A percentile compares a stretch with the other conserved stretches of the same genome.
Evolutionary conservation across 2,888 invertebrate species (phyloP).

Genomic region (Abscondita cerata): DNA sequence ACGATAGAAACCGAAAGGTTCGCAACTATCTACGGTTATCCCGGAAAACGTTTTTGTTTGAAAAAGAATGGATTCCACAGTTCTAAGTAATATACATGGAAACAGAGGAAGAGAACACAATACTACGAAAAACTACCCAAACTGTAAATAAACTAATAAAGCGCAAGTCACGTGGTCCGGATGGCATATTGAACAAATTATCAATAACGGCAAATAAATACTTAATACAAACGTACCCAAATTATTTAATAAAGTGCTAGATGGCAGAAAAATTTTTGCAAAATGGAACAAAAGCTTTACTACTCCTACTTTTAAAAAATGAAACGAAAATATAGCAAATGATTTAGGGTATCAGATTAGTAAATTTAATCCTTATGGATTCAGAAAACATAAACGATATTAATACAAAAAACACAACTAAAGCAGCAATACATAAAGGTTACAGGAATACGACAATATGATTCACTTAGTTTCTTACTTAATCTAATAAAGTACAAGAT

Average conservation of each 20-base stretch:
- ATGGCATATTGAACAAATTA: not conserved
- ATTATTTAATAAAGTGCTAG: not conserved
- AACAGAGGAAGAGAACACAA: not conserved
- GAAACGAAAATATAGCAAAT: not conserved
- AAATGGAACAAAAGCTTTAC: not conserved
- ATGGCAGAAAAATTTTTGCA: not conserved
- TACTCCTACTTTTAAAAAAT: not conserved
- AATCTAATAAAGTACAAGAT: not conserved
- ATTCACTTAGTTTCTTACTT: not conserved
- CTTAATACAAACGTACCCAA: not conserved
- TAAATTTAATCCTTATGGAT: too few species aligned
- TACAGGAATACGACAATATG: not conserved
- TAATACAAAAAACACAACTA: too few species aligned
- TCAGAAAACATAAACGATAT: too few species aligned
- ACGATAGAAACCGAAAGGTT: too few species aligned
- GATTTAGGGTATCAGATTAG: too few species aligned
- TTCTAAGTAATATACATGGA: not conserved
- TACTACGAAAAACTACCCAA: not conserved
- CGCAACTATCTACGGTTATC: too few species aligned
- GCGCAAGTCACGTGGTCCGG: not conserved
- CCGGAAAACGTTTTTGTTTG: too few species aligned
- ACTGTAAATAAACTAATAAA: not conserved
- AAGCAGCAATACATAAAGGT: not conserved
- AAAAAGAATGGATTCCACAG: not conserved
- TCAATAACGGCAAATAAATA: not conserved